Evolutionary conservation across 2,113 vertebrate genomes (phyloP).

Genomic region (Hydrolagus affinis): DNA sequence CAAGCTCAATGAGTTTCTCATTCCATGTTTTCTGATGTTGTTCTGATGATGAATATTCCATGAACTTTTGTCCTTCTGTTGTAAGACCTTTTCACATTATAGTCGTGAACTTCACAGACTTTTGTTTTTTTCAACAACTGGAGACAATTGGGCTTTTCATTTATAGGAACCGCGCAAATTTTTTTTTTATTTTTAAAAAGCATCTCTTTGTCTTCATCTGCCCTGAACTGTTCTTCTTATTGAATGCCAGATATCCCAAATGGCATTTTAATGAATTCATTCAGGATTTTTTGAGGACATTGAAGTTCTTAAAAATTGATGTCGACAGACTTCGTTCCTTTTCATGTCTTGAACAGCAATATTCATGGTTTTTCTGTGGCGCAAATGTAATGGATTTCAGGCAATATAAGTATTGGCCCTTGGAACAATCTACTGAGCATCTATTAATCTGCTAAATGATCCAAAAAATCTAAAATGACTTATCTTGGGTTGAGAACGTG

Average conservation of each 20-base stretch:
- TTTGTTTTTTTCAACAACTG: neutral
- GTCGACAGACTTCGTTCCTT: constrained; percentile 1
- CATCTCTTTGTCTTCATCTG: neutral
- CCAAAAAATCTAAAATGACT: neutral
- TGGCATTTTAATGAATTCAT: constrained; percentile 1
- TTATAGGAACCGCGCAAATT: neutral
- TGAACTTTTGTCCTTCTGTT: neutral
- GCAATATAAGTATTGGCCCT: neutral
- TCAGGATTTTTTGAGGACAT: neutral
- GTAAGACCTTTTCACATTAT: neutral
- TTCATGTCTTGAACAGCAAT: neutral
- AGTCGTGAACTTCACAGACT: neutral
- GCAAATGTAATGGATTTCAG: neutral
- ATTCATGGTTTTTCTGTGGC: constrained; percentile 7
- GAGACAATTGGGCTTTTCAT: constrained; percentile 13
- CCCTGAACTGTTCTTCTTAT: neutral
- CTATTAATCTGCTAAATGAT: neutral
- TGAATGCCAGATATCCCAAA: neutral
- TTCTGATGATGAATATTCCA: no score
- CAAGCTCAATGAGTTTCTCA: neutral
- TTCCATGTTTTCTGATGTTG: neutral
- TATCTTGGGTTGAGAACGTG: neutral
- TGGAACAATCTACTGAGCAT: neutral
- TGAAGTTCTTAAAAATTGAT: constrained; percentile 15
- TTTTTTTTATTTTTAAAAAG: no score